phyloP scores from a whole-genome alignment of 2,113 vertebrate genomes.

The Pituophis catenifer region DNA sequence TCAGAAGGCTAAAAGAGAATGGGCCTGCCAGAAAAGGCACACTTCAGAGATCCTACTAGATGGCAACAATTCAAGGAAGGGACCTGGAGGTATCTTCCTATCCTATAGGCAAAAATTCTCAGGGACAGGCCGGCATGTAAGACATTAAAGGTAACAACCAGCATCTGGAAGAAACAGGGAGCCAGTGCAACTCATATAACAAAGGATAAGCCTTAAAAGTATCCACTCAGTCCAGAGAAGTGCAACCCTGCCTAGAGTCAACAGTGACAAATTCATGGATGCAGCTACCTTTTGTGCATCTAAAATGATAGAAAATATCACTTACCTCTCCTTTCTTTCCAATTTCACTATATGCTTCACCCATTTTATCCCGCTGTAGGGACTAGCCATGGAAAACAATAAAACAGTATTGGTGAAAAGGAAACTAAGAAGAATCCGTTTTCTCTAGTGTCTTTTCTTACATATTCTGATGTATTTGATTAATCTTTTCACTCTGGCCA shows the following conservation, averaged over 20 bases:
- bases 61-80: neutral
- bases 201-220: neutral
- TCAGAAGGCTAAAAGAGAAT: no score
- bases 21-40: neutral
- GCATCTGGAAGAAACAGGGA: neutral
- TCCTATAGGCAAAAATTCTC: neutral
- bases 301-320: neutral
- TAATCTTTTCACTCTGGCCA: neutral
- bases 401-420: neutral
- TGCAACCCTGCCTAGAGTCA: neutral
- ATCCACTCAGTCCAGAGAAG: neutral
- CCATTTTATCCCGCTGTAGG: constrained; percentile 76
- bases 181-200: neutral
- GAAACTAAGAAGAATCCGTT: neutral
- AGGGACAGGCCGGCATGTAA: neutral
- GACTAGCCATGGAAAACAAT: constrained; percentile 52
- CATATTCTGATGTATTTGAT: neutral
- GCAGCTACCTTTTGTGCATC: neutral
- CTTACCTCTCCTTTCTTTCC: constrained; percentile 74
- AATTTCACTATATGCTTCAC: constrained; percentile 75
- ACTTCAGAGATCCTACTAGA: neutral
- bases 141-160: neutral
- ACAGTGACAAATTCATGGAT: neutral
- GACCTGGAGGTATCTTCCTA: neutral
- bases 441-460: neutral